phyloP scores from a whole-genome alignment of 2,888 invertebrate genomes.

The Teleiodes luculella region DNA sequence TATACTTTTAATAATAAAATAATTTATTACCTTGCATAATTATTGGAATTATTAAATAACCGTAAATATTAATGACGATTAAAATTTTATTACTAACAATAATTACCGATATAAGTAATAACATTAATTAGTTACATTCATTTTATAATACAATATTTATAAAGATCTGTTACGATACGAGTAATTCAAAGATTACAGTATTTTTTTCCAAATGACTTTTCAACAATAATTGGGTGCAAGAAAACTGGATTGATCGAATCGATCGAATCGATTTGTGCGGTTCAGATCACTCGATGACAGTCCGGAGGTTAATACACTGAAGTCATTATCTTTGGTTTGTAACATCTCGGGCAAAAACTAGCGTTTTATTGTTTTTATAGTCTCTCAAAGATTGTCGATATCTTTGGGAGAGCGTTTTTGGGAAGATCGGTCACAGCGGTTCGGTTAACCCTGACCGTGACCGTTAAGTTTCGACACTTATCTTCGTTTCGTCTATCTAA shows the following conservation, averaged over 20 bases:
- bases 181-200: no score
- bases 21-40: no score
- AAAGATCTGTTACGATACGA: no score
- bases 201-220: conserved; percentile 32
- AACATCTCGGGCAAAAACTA: conserved; percentile 25
- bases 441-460: conserved; percentile 7
- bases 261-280: conserved; percentile 59
- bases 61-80: no score
- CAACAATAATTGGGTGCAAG: conserved; percentile 40
- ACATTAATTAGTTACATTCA: no score
- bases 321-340: conserved; percentile 28
- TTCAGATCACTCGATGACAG: conserved; percentile 43
- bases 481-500: neutral
- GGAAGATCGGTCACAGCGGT: neutral
- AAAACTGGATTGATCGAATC: conserved; percentile 45
- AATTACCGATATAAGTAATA: no score
- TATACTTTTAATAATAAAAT: no score
- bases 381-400: no score
- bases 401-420: neutral
- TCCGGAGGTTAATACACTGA: conserved; percentile 45
- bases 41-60: no score
- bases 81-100: no score
- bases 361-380: neutral
- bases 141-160: no score
- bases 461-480: neutral